phyloP scores from a whole-genome alignment of 2,888 invertebrate genomes.

The Shargacucullia verbasci region DNA sequence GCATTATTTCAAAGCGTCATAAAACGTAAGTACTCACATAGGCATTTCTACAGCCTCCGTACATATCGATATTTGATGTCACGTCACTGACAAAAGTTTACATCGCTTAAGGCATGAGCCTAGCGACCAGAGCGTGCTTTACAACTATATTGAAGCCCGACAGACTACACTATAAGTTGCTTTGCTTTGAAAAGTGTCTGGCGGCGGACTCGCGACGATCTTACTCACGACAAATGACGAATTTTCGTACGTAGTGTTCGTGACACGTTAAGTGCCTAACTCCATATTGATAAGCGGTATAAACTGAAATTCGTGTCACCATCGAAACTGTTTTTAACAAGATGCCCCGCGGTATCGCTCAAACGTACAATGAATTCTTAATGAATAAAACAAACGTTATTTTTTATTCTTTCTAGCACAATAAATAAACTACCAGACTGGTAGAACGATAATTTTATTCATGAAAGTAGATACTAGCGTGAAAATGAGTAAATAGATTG shows the following conservation, averaged over 20 bases:
- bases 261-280: constrained; percentile 22
- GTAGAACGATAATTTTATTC: no score
- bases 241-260: constrained; percentile 30
- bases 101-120: constrained; percentile 9
- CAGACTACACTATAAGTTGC: constrained; percentile 6
- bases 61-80: constrained; percentile 57
- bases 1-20: constrained; percentile 34
- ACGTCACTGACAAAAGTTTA: constrained; percentile 37
- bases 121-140: constrained; percentile 24
- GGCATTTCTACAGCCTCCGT: constrained; percentile 63
- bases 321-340: constrained; percentile 11
- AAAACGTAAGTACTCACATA: constrained; percentile 62
- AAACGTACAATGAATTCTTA: neutral
- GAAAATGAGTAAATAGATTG: no score
- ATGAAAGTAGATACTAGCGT: no score
- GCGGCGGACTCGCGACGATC: constrained; percentile 32
- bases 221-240: constrained; percentile 38
- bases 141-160: constrained; percentile 14
- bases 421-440: neutral
- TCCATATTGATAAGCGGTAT: constrained; percentile 44
- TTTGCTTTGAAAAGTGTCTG: constrained; percentile 17
- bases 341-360: constrained; percentile 3
- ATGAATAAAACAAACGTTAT: neutral
- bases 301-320: constrained; percentile 27
- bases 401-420: neutral